Conservation (phyloP, 2,113 vertebrate genomes). For the Pseudorasbora parva region DNA sequence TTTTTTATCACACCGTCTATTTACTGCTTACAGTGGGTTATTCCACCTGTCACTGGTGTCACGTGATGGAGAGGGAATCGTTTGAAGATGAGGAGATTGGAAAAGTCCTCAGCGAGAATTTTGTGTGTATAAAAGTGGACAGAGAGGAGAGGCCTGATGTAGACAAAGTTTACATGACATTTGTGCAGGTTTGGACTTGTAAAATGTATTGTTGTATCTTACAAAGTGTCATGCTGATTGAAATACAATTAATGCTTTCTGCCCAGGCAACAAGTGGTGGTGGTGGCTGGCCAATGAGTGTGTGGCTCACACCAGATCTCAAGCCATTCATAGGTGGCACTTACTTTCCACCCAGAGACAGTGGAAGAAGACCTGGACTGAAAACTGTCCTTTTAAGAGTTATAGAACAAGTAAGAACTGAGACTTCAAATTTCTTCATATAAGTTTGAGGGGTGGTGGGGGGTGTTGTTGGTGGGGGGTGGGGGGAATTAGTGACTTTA, state of each 20-base stretch:
- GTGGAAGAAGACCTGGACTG: slow-evolving; percentile 81
- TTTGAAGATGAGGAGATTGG: slow-evolving; percentile 89
- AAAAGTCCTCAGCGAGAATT: slow-evolving; percentile 86
- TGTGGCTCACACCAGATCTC: slow-evolving; percentile 93
- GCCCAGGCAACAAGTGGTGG: slow-evolving; percentile 88
- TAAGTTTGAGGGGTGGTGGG: no score
- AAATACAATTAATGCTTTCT: neutral
- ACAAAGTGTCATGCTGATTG: neutral
- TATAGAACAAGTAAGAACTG: slow-evolving; percentile 80
- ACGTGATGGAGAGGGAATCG: slow-evolving; percentile 95
- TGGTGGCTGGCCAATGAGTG: slow-evolving; percentile 97
- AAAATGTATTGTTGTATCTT: neutral
- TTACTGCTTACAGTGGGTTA: slow-evolving; percentile 84
- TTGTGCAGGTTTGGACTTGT: slow-evolving; percentile 83
- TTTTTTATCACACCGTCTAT: neutral
- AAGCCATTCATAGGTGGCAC: slow-evolving; percentile 91
- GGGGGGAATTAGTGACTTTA: neutral
- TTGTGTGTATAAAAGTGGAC: slow-evolving; percentile 92
- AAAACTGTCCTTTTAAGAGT: slow-evolving; percentile 85
- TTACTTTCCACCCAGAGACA: slow-evolving; percentile 90
- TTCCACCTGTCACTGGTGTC: slow-evolving; percentile 97
- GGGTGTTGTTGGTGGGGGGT: no score
- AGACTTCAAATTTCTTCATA: neutral
- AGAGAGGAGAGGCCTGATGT: slow-evolving; percentile 93
- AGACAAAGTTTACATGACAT: slow-evolving; percentile 96